A percentile compares a stretch with the other conserved stretches of the same genome.
Conservation (phyloP, 1,140 invertebrate genomes). For the Penaeus indicus region DNA sequence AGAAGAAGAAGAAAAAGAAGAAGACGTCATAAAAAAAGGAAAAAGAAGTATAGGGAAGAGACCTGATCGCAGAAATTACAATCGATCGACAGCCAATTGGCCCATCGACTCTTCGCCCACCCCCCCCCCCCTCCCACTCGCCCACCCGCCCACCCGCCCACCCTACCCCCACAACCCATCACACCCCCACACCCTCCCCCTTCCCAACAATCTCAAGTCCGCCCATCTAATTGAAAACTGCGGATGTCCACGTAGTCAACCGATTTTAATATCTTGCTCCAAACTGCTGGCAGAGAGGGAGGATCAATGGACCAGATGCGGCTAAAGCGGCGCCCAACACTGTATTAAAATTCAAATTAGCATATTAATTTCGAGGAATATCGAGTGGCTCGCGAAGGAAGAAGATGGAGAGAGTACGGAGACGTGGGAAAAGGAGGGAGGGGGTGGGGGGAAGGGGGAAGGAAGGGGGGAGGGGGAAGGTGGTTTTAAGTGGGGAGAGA, state of each 20-base stretch:
- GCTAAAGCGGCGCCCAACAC: conserved; percentile 21
- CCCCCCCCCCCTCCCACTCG: neutral
- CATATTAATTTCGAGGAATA: conserved; percentile 59
- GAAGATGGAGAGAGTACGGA: neutral
- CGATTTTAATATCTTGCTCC: conserved; percentile 46
- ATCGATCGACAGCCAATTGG: too few species aligned
- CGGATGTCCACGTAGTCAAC: conserved; percentile 35
- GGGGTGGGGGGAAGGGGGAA: neutral
- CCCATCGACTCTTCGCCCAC: neutral
- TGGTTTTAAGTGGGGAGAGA: neutral
- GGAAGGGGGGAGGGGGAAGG: neutral
- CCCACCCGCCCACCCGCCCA: neutral
- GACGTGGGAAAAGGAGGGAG: neutral
- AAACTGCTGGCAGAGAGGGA: conserved; percentile 27
- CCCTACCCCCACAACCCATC: neutral
- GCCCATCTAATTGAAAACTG: conserved; percentile 52
- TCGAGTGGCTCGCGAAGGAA: conserved; percentile 18
- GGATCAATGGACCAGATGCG: conserved; percentile 4
- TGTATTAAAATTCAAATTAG: conserved; percentile 57
- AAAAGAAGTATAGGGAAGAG: too few species aligned
- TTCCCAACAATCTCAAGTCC: conserved; percentile 26
- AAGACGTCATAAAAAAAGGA: too few species aligned
- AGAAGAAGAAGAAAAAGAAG: too few species aligned
- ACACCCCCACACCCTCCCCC: neutral
- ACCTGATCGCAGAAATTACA: too few species aligned